phyloP scores from a whole-genome alignment of 2,113 vertebrate species.

The Meles meles region DNA sequence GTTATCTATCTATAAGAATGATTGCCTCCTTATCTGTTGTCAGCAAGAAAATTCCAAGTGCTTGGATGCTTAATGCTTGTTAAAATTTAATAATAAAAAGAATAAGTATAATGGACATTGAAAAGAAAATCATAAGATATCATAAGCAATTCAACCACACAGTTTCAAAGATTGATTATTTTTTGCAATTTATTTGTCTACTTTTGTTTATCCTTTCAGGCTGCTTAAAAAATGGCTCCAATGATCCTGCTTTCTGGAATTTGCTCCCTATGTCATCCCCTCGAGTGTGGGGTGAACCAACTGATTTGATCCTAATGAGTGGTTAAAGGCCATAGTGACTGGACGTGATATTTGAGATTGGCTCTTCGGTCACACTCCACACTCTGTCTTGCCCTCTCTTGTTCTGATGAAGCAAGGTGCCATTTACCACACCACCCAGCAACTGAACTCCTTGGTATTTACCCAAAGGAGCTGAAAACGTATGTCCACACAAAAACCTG shows the following conservation, averaged over 20 bases:
- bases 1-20: neutral
- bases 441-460: neutral
- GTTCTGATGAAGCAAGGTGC: neutral
- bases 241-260: neutral
- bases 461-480: neutral
- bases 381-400: neutral
- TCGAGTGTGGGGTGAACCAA: neutral
- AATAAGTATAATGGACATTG: neutral
- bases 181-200: neutral
- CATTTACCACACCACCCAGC: neutral
- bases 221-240: neutral
- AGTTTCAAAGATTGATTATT: neutral
- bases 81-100: neutral
- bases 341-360: neutral
- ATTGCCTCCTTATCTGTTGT: neutral
- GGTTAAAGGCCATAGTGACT: neutral
- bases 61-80: neutral
- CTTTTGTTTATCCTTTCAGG: neutral
- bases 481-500: neutral
- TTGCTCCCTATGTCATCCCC: neutral
- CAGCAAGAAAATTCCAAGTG: neutral
- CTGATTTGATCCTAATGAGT: neutral
- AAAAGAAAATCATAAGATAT: neutral
- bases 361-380: neutral
- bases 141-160: neutral